Evolutionary conservation across 2,888 invertebrate genomes (phyloP).

Genomic region (Tetropium fuscum): DNA sequence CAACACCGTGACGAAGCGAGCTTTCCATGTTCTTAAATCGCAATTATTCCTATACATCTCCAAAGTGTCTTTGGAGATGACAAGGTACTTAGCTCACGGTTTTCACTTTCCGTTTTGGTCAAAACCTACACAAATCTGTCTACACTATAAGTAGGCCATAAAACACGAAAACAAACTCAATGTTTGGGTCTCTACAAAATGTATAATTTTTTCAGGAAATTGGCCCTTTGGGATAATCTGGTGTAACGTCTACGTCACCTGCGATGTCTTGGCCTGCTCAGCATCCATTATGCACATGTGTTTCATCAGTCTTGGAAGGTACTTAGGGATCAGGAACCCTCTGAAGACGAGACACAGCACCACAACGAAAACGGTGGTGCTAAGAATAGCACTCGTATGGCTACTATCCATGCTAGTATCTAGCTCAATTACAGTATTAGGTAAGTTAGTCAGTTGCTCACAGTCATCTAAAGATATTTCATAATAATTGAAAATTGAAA

Average conservation of each 20-base stretch:
- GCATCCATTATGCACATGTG: constrained; percentile 97
- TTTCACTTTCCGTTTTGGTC: no score
- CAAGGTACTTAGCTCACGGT: no score
- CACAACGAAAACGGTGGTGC: constrained; percentile 83
- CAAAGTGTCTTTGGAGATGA: no score
- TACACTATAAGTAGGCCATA: no score
- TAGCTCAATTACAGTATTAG: constrained; percentile 86
- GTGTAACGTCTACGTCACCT: constrained; percentile 96
- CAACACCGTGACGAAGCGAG: no score
- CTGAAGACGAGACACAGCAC: constrained; percentile 87
- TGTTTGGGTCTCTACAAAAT: no score
- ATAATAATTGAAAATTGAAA: no score
- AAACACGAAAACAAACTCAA: no score
- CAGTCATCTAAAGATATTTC: no score
- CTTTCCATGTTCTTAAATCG: no score
- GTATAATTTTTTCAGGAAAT: constrained; percentile 87
- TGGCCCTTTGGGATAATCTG: constrained; percentile 94
- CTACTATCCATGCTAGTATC: constrained; percentile 89
- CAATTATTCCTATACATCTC: no score
- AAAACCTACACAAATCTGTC: no score
- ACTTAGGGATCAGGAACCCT: constrained; percentile 90
- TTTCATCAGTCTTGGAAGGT: constrained; percentile 90
- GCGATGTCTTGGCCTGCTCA: constrained; percentile 95
- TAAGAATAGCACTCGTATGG: constrained; percentile 95
- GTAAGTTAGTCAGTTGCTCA: constrained; percentile 67